Percentiles rank a stretch among this genome's conserved stretches.
These are phyloP conservation scores for Euzetes globulus DNA, from an alignment of 2,888 invertebrate species.

Conservation along the genomic window DNA sequence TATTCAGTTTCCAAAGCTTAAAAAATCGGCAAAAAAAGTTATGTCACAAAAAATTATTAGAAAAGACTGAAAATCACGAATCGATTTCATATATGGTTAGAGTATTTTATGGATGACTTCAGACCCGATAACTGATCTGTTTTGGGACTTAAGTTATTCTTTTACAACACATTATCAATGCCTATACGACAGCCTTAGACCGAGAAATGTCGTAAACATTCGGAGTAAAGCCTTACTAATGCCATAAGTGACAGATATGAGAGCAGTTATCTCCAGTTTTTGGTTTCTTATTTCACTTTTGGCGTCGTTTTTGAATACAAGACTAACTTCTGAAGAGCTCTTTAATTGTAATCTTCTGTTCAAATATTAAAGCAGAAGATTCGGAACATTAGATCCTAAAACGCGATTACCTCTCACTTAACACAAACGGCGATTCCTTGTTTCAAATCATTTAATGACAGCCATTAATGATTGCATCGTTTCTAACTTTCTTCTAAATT, in stretches of 20 bases:
- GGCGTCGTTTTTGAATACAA: constrained; percentile 4
- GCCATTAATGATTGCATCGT: neutral
- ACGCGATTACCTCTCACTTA: constrained; percentile 10
- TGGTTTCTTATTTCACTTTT: constrained; percentile 21
- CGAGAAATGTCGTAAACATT: constrained; percentile 19
- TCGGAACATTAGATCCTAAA: constrained; percentile 16
- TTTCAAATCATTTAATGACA: neutral
- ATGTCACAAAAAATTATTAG: neutral
- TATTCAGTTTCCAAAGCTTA: neutral
- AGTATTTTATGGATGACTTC: constrained; percentile 14
- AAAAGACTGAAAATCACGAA: neutral
- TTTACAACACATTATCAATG: constrained; percentile 22
- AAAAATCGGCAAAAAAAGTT: neutral
- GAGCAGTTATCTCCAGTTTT: neutral
- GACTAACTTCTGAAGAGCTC: neutral
- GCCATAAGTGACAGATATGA: constrained; percentile 18
- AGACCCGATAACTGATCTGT: constrained; percentile 22
- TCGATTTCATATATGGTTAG: neutral
- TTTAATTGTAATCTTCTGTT: constrained; percentile 3
- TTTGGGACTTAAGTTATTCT: constrained; percentile 12
- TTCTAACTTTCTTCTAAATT: neutral
- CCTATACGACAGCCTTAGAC: neutral
- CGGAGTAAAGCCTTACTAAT: constrained; percentile 1
- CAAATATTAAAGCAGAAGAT: neutral
- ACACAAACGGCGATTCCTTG: neutral